phyloP scores from a whole-genome alignment of 2,113 vertebrate genomes.

The Leptodactylus fuscus region DNA sequence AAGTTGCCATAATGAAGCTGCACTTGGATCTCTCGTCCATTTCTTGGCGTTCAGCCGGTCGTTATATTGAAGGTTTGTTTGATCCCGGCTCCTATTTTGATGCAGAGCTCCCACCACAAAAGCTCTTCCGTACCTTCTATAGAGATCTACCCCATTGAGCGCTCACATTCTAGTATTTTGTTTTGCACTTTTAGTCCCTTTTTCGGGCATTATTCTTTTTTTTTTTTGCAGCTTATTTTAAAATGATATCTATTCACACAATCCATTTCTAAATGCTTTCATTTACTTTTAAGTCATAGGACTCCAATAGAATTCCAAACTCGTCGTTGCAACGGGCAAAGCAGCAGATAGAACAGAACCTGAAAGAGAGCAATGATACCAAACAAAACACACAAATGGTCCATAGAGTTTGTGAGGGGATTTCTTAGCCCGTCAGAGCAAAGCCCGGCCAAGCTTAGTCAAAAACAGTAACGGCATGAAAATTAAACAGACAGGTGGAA shows the following conservation, averaged over 20 bases:
- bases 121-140: constrained; percentile 19
- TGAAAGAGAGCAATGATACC: constrained; percentile 50
- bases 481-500: constrained; percentile 61
- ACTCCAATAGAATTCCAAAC: constrained; percentile 36
- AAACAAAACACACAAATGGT: constrained; percentile 60
- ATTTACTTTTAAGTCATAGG: constrained; percentile 49
- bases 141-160: constrained; percentile 24
- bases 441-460: constrained; percentile 51
- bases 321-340: constrained; percentile 26
- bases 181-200: constrained; percentile 16
- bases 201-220: constrained; percentile 8
- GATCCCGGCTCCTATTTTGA: constrained; percentile 26
- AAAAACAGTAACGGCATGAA: constrained; percentile 57
- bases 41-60: neutral
- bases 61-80: neutral
- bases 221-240: constrained; percentile 20
- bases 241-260: constrained; percentile 36
- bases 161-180: neutral
- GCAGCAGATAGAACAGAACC: constrained; percentile 35
- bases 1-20: no score
- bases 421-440: constrained; percentile 55
- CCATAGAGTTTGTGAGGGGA: constrained; percentile 58
- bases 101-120: neutral
- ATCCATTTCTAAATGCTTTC: constrained; percentile 34
- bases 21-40: neutral